A percentile compares a stretch with the other conserved stretches of the same genome.
phyloP scores from a whole-genome alignment of 30 jellyfish, hydroid and myxozoan species.

The Aurelia coerulea region DNA sequence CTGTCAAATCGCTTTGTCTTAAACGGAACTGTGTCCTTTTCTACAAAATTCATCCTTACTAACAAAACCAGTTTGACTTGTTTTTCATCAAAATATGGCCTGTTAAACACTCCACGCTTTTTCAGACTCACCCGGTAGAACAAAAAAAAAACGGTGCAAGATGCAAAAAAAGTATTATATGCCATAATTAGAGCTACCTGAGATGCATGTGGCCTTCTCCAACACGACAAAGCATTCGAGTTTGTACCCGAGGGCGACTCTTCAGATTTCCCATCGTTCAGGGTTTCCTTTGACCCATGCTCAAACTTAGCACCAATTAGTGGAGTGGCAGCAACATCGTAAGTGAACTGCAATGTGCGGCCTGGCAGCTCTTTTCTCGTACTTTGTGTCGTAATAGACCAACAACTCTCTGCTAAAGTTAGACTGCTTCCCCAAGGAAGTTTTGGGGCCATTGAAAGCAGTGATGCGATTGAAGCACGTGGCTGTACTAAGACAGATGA shows the following conservation, averaged over 20 bases:
- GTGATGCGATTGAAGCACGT: conserved; percentile 96
- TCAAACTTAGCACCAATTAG: conserved; percentile 92
- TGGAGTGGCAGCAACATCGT: conserved; percentile 95
- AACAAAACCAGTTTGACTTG: no score
- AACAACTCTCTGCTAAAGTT: conserved; percentile 86
- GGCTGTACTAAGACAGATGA: conserved; percentile 92
- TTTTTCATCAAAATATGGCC: no score
- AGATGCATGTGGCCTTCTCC: conserved; percentile 98
- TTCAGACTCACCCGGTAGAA: no score
- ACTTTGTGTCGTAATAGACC: conserved; percentile 82
- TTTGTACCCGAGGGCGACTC: conserved; percentile 48
- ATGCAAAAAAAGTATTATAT: no score
- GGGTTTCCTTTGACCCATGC: conserved; percentile 65
- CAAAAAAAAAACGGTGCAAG: no score
- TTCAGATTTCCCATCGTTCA: conserved; percentile 60
- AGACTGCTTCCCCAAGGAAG: conserved; percentile 95
- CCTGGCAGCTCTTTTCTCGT: conserved; percentile 97
- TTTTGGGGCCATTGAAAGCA: conserved; percentile 85
- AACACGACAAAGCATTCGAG: conserved; percentile 79
- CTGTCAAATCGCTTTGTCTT: no score
- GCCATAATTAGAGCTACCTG: conserved; percentile 66
- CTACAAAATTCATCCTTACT: no score
- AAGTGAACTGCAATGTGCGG: conserved; percentile 96
- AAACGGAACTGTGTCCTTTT: no score
- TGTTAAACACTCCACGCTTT: no score